phyloP scores from a whole-genome alignment of 2,113 vertebrate species.

The Pyxicephalus adspersus region DNA sequence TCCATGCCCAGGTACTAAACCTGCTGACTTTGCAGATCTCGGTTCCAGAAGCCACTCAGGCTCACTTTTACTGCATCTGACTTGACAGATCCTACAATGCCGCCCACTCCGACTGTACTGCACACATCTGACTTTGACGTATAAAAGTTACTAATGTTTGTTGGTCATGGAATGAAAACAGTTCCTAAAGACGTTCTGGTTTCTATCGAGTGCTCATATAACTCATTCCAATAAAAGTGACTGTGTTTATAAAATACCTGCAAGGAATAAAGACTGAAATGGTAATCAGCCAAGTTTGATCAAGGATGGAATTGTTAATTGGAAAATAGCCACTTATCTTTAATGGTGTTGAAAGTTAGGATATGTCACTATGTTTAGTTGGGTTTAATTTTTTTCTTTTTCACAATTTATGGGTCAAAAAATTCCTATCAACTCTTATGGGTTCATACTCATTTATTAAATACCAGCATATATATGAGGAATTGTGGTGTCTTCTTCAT shows the following conservation, averaged over 20 bases:
- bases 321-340: no score
- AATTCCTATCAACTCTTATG: no score
- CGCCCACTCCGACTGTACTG: constrained; percentile 31
- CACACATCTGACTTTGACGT: background rate
- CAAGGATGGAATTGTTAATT: no score
- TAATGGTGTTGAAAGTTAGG: no score
- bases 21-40: constrained; percentile 20
- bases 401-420: background rate
- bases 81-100: constrained; percentile 5
- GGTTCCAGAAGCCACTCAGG: constrained; percentile 17
- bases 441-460: no score
- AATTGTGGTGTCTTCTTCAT: no score
- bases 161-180: constrained; percentile 1
- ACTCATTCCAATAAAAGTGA: background rate
- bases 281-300: no score
- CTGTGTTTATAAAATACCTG: no score
- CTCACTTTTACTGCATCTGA: constrained; percentile 2
- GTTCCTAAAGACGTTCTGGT: background rate
- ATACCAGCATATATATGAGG: no score
- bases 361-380: no score
- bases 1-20: constrained; percentile 19
- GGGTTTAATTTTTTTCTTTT: background rate
- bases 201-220: background rate
- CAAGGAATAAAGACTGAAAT: no score
- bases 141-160: constrained; percentile 1